phyloP scores from a whole-genome alignment of 92 coral and sea anemone genomes.

The Parazoanthus swiftii region DNA sequence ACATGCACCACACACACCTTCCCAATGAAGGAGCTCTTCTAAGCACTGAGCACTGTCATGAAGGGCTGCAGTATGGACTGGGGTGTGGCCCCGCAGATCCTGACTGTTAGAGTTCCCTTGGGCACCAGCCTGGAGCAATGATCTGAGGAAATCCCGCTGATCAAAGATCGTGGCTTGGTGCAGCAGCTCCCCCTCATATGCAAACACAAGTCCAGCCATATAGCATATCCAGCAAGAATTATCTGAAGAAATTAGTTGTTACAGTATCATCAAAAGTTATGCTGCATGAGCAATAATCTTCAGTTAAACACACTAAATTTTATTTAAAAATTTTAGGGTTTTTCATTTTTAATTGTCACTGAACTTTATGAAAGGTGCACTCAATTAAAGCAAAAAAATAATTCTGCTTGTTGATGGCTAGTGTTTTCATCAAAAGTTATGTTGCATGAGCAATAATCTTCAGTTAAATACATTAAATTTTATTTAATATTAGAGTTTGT shows the following conservation, averaged over 20 bases:
- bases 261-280: no score
- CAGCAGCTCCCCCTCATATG: constrained; percentile 81
- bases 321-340: no score
- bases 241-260: neutral
- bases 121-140: constrained; percentile 69
- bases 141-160: constrained; percentile 75
- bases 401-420: no score
- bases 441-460: no score
- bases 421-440: no score
- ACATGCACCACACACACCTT: constrained; percentile 52
- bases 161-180: constrained; percentile 98
- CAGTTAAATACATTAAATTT: no score
- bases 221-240: constrained; percentile 4
- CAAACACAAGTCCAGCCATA: constrained; percentile 84
- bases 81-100: constrained; percentile 86
- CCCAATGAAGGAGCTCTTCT: constrained; percentile 67
- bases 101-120: constrained; percentile 89
- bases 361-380: no score
- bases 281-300: no score
- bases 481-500: no score
- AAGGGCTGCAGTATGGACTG: constrained; percentile 94
- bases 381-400: no score
- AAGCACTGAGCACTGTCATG: constrained; percentile 88
- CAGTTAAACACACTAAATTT: no score
- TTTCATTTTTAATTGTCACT: no score